These are phyloP conservation scores for Eilema depressum DNA, from an alignment of 2,888 invertebrate species.

Conservation along the genomic window DNA sequence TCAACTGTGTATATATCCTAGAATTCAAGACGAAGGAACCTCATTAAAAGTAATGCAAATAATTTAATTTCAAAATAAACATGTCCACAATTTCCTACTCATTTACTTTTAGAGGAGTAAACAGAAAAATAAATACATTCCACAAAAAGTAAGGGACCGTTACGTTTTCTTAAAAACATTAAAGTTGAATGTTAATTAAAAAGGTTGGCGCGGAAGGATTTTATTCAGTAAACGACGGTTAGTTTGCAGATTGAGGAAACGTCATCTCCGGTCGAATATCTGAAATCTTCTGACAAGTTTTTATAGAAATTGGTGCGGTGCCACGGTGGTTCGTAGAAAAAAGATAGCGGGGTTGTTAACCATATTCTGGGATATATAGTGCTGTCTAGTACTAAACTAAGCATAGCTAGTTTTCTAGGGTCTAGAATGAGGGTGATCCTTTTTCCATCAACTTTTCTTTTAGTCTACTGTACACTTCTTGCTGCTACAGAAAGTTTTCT, in stretches of 20 bases:
- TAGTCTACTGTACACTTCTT: too few species aligned
- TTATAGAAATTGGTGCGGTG: constrained; percentile 46
- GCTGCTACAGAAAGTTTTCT: too few species aligned
- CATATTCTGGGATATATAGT: not conserved
- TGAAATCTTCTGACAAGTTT: constrained; percentile 69
- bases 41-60: not conserved
- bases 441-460: too few species aligned
- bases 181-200: constrained; percentile 49
- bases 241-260: constrained; percentile 59
- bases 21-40: not conserved
- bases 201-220: constrained; percentile 40
- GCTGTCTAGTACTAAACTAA: too few species aligned
- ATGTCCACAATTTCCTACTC: constrained; percentile 9
- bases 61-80: not conserved
- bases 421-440: too few species aligned
- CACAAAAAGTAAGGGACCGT: constrained; percentile 30
- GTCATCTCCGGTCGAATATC: constrained; percentile 68
- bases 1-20: too few species aligned
- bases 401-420: too few species aligned
- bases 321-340: constrained; percentile 21
- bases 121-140: constrained; percentile 25
- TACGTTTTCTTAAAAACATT: constrained; percentile 41
- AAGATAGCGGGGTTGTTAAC: constrained; percentile 3
- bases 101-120: constrained; percentile 12
- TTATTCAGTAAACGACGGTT: constrained; percentile 50